Percentiles rank a stretch among this genome's conserved stretches.
Evolutionary conservation across 2,888 invertebrate genomes (phyloP).

Genomic region (Melipona beecheii): DNA sequence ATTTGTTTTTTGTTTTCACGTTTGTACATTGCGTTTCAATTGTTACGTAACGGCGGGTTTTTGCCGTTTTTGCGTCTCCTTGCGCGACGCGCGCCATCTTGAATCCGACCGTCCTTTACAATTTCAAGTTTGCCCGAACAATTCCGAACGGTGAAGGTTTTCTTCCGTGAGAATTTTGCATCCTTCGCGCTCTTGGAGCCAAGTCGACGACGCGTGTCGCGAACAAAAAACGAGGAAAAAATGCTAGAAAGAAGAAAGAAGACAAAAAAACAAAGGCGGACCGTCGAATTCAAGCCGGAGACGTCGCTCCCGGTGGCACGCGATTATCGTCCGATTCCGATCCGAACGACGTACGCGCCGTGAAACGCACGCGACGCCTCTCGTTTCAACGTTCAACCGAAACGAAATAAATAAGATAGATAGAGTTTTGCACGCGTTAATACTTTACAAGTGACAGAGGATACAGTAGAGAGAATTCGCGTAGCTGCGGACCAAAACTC

Average conservation of each 20-base stretch:
- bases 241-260: background rate
- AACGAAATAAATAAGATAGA: constrained; percentile 69
- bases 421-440: constrained; percentile 58
- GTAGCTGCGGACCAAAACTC: background rate
- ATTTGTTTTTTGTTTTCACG: constrained; percentile 52
- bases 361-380: constrained; percentile 37
- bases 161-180: background rate
- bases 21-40: constrained; percentile 67
- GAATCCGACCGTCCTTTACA: constrained; percentile 59
- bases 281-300: constrained; percentile 61
- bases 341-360: background rate
- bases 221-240: background rate
- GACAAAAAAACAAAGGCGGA: constrained; percentile 27
- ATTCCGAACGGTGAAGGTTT: background rate
- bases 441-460: constrained; percentile 64
- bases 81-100: constrained; percentile 50
- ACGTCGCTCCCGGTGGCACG: constrained; percentile 21
- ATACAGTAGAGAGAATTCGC: background rate
- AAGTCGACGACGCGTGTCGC: background rate
- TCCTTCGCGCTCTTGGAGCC: background rate
- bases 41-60: constrained; percentile 45
- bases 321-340: background rate
- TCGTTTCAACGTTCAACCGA: constrained; percentile 29
- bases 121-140: background rate
- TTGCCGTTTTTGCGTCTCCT: constrained; percentile 44